A percentile compares a stretch with the other conserved stretches of the same genome.
Conservation (phyloP, 2,888 invertebrate species). For the Pheosia tremula region DNA sequence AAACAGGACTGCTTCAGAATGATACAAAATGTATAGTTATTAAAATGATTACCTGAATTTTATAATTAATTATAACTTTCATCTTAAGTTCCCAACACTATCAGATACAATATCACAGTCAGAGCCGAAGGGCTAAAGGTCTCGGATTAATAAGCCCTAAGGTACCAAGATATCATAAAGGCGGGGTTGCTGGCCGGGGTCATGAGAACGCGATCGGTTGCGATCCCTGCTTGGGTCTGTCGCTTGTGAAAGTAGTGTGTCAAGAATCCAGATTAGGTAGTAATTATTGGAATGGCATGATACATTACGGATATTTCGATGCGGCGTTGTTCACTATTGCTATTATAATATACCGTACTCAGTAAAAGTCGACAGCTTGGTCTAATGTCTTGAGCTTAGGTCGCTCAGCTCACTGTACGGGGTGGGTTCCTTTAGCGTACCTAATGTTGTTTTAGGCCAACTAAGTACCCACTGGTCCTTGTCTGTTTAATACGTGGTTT, state of each 20-base stretch:
- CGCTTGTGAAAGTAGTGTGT: constrained; percentile 45
- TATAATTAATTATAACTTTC: not conserved
- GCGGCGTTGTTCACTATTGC: not conserved
- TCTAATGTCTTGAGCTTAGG: too few species aligned
- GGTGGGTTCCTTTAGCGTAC: too few species aligned
- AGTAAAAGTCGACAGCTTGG: too few species aligned
- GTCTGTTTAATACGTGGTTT: too few species aligned
- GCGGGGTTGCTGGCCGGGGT: constrained; percentile 34
- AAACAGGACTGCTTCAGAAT: too few species aligned
- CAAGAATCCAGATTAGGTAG: constrained; percentile 37
- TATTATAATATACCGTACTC: too few species aligned
- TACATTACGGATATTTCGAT: constrained; percentile 11
- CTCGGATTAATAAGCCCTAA: constrained; percentile 27
- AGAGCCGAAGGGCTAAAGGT: constrained; percentile 27
- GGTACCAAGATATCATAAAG: constrained; percentile 38
- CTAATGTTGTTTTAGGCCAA: too few species aligned
- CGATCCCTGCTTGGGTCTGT: constrained; percentile 19
- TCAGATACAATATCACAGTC: constrained; percentile 21
- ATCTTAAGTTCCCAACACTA: not conserved
- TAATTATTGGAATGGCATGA: constrained; percentile 29
- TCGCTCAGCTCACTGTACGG: too few species aligned
- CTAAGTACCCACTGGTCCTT: too few species aligned
- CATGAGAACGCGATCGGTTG: constrained; percentile 46
- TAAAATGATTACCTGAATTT: too few species aligned
- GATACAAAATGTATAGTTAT: too few species aligned